phyloP scores from a whole-genome alignment of 1,140 invertebrate genomes.

The Zaprionus capensis region DNA sequence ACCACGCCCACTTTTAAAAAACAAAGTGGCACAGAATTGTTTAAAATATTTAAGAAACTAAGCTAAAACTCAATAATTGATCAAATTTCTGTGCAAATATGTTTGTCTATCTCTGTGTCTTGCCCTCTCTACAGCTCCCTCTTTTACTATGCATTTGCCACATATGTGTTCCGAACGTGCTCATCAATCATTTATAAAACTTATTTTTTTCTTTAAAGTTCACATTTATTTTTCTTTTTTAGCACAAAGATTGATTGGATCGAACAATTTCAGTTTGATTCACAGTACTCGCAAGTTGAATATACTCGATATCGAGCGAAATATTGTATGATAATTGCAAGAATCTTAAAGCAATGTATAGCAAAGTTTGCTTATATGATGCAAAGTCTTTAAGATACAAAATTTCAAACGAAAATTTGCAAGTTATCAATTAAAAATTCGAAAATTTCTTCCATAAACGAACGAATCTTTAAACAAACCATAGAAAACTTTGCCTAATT shows the following conservation, averaged over 20 bases:
- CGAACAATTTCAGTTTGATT: not conserved
- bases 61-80: slow-evolving; percentile 6
- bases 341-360: not conserved
- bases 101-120: slow-evolving; percentile 37
- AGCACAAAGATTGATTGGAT: slow-evolving; percentile 77
- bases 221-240: slow-evolving; percentile 8
- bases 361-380: not conserved
- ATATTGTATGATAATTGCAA: not conserved
- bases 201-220: slow-evolving; percentile 76
- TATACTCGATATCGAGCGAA: not conserved
- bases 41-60: not conserved
- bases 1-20: slow-evolving; percentile 8
- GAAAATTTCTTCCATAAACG: too few relatives aligned
- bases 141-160: not conserved
- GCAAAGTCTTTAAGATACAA: not conserved
- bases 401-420: not conserved
- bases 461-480: too few relatives aligned
- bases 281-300: not conserved
- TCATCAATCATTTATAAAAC: slow-evolving; percentile 75
- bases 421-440: not conserved
- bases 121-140: not conserved
- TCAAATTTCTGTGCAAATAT: slow-evolving; percentile 34
- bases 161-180: slow-evolving; percentile 45
- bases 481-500: too few relatives aligned
- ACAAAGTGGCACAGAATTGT: not conserved